A percentile compares a stretch with the other conserved stretches of the same genome.
These are phyloP conservation scores for Haemorhous mexicanus DNA, from an alignment of 2,113 vertebrate species.

Conservation along the genomic window DNA sequence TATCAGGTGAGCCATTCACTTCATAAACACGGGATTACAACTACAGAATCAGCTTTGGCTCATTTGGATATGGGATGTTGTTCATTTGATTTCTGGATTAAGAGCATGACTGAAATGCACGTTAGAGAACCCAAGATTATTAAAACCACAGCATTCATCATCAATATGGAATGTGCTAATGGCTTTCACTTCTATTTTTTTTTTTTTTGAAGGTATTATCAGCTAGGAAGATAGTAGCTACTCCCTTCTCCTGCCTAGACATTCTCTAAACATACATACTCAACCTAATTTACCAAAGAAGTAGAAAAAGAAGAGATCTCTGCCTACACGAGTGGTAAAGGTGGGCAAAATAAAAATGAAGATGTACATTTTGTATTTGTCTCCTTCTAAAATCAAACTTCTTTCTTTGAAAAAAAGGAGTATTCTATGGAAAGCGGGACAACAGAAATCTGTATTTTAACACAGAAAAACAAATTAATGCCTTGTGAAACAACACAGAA, in stretches of 20 bases:
- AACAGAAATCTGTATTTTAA: constrained; percentile 27
- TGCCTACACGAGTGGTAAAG: background rate
- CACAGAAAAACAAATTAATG: constrained; percentile 28
- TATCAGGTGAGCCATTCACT: background rate
- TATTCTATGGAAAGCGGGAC: background rate
- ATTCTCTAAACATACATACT: background rate
- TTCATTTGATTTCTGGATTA: background rate
- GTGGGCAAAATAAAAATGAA: background rate
- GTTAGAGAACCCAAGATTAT: background rate
- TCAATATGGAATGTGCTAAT: constrained; percentile 1
- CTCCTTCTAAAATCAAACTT: background rate
- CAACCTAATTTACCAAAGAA: background rate
- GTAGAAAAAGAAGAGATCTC: background rate
- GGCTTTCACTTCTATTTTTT: background rate
- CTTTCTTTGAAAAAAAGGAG: background rate
- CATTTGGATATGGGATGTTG: background rate
- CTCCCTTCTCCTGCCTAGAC: background rate
- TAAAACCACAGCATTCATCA: background rate
- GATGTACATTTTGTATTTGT: background rate
- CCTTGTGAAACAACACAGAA: constrained; percentile 50
- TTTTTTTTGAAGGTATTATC: background rate
- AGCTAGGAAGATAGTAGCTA: background rate
- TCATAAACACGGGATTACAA: background rate
- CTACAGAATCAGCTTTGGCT: background rate
- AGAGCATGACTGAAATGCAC: background rate